Base-by-base conservation (phyloP, 1,140 invertebrate genomes). In the Penaeus japonicus region DNA sequence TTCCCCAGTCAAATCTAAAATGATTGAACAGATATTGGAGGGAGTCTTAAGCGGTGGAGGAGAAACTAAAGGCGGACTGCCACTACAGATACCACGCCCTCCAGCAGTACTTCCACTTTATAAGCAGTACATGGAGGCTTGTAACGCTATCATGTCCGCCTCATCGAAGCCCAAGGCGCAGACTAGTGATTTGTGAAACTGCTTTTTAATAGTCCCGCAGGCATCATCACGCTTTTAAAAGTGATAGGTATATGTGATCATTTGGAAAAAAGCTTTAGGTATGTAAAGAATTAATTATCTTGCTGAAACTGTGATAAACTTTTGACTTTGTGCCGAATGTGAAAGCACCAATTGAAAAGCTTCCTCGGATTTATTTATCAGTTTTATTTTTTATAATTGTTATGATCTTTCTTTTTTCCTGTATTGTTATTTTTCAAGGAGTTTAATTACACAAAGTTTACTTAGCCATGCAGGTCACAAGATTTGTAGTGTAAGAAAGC, bases 101-200 rank as follows among this genome's bases (percentile, higher is more conserved):
- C 87, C 87, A 35, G 22, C 53, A 18, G 70, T 88, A 24, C 30
- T 88, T 22, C 39, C 70, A 22, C 55, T 88, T 30, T 88, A 88
- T 77, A 84, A 83, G 70, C 65, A 88, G 54, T 88, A 88, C 65
- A 27, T 39, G 4, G 81, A 88, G 12, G 65, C 65, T 27, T 88
- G 87, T 83, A 84, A 24, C 2, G 80, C 78, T 20, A 75, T 88
- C 32, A 88, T 88, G 87, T 82, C 79, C 22, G 62, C 80, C 32
- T 24, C 65, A 55, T 35, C 47, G 47, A 85, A 85, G 73, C 47
- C 65, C 30, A 88, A 83, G 80, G 65, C 87, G 1, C 87, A 88
- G 87, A 88, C 80, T 7, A 88, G 87, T 78, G 87, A 88, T 57
- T 88, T 88, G 87, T 88, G 87, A 88, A 55, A 83, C 30, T 59